These are phyloP conservation scores for Nesoenas mayeri DNA, from an alignment of 2,113 vertebrate species.

Conservation along the genomic window DNA sequence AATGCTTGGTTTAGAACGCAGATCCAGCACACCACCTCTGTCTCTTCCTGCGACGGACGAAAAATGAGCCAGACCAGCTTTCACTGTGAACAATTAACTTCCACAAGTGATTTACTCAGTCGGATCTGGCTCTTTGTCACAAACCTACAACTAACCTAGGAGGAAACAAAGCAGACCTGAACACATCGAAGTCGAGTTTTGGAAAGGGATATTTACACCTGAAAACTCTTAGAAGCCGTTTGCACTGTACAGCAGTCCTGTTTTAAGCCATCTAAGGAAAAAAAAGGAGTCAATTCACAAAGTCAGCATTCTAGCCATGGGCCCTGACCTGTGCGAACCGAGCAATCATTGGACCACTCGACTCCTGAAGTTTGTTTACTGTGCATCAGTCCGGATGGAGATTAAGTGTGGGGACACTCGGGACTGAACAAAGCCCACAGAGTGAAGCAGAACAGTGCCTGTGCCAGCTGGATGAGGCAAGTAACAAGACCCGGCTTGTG, in stretches of 20 bases:
- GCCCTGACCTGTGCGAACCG: constrained; percentile 37
- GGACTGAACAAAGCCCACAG: constrained; percentile 22
- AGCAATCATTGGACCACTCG: neutral
- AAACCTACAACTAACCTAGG: neutral
- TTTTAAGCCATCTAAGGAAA: neutral
- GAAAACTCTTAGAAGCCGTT: neutral
- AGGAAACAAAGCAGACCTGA: constrained; percentile 51
- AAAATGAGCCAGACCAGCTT: constrained; percentile 59
- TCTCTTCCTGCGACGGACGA: constrained; percentile 40
- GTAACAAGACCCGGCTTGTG: neutral
- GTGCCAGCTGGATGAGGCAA: constrained; percentile 46
- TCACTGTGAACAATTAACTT: constrained; percentile 69
- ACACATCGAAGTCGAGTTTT: constrained; percentile 1
- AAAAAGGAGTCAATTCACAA: neutral
- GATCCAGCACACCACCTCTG: constrained; percentile 54
- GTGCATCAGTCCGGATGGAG: constrained; percentile 30
- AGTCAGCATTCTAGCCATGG: constrained; percentile 11
- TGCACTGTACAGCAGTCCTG: neutral
- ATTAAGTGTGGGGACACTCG: neutral
- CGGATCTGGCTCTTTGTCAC: constrained; percentile 52
- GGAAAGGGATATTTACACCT: constrained; percentile 52
- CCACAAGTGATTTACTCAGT: constrained; percentile 56
- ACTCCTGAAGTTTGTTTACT: constrained; percentile 50
- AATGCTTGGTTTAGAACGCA: constrained; percentile 9
- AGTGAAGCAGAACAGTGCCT: neutral